Conservation (phyloP, 2,797 vertebrate genomes). For the Poecilia gillii region DNA sequence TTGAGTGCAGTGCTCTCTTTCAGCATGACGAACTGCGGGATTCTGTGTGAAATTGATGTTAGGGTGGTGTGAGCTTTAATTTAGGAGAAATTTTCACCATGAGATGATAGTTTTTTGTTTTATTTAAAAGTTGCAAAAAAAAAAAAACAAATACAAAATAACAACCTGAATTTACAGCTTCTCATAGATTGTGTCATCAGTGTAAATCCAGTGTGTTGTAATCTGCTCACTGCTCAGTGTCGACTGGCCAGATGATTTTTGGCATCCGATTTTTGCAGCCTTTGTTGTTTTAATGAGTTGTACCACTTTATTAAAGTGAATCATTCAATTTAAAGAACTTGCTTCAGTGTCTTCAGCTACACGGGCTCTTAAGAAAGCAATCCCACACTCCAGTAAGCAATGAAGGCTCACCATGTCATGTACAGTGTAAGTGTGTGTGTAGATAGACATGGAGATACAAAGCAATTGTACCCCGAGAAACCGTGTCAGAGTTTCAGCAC, state of each 20-base stretch:
- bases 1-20: conserved; percentile 53
- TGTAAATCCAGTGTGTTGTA: conserved; percentile 19
- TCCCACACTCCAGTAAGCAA: conserved; percentile 69
- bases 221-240: conserved; percentile 1
- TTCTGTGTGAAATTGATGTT: conserved; percentile 38
- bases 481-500: not conserved
- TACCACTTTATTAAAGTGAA: conserved; percentile 36
- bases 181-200: conserved; percentile 1
- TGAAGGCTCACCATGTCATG: conserved; percentile 42
- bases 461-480: conserved; percentile 38
- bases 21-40: conserved; percentile 23
- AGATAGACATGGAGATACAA: not conserved
- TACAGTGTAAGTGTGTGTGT: not conserved
- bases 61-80: conserved; percentile 30
- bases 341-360: conserved; percentile 40
- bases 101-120: conserved; percentile 2
- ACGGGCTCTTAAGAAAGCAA: conserved; percentile 62
- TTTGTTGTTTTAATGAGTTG: conserved; percentile 35
- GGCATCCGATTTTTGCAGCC: conserved; percentile 22
- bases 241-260: conserved; percentile 12
- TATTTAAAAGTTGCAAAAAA: not conserved
- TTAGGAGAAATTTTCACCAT: conserved; percentile 20
- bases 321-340: conserved; percentile 53
- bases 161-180: conserved; percentile 6
- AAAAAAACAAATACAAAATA: not conserved